Conservation (phyloP, 2,888 invertebrate species). For the Pachycephus smyrnensis region DNA sequence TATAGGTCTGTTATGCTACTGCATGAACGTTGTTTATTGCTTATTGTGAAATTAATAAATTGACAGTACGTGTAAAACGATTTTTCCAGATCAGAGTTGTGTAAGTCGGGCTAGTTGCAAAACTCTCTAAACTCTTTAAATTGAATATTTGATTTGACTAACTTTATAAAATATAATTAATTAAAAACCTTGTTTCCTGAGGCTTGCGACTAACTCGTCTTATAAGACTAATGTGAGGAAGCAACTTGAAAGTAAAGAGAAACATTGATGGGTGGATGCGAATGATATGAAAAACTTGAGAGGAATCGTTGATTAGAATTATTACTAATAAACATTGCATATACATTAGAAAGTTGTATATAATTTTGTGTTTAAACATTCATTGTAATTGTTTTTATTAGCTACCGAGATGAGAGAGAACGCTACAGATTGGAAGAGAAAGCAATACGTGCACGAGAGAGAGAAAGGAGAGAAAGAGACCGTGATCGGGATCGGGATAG, state of each 20-base stretch:
- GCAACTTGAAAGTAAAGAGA: not conserved
- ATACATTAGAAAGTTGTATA: not conserved
- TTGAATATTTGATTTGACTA: not conserved
- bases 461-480: slow-evolving; percentile 62
- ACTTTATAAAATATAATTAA: not conserved
- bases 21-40: too few species aligned
- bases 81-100: too few species aligned
- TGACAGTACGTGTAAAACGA: too few species aligned
- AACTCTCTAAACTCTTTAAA: not conserved
- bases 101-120: not conserved
- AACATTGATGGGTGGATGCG: not conserved
- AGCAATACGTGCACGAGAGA: not conserved
- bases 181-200: not conserved
- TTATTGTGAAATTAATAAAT: too few species aligned
- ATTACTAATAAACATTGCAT: not conserved
- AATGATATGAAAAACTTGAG: not conserved
- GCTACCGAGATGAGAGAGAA: slow-evolving; percentile 64
- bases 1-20: too few species aligned
- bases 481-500: slow-evolving; percentile 52
- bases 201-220: not conserved
- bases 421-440: slow-evolving; percentile 61
- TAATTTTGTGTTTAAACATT: not conserved
- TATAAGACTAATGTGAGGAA: not conserved
- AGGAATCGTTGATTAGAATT: not conserved
- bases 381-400: slow-evolving; percentile 20